Conservation (phyloP, 2,113 vertebrate species). For the Pseudopodoces humilis region DNA sequence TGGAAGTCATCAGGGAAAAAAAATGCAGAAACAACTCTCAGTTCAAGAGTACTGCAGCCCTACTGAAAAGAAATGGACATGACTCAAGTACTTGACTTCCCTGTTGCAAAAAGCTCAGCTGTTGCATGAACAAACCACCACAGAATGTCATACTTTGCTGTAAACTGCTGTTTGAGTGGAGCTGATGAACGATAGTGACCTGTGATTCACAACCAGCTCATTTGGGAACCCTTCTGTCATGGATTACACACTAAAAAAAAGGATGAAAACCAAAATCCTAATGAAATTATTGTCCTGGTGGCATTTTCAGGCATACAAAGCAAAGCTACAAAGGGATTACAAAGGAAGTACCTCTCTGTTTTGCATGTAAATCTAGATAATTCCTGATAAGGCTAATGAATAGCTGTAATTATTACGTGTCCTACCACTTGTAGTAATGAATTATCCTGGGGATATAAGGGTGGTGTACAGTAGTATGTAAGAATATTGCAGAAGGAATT, state of each 20-base stretch:
- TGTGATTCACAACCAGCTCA: neutral
- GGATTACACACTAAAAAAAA: neutral
- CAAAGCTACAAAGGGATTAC: neutral
- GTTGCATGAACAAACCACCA: neutral
- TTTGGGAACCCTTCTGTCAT: neutral
- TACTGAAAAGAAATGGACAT: neutral
- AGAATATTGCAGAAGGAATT: neutral
- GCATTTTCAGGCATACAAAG: neutral
- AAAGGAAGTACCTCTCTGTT: neutral
- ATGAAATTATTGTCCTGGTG: neutral
- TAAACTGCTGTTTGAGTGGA: neutral
- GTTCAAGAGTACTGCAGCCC: neutral
- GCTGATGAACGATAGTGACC: rapidly evolving
- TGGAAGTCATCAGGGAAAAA: neutral
- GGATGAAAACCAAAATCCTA: neutral
- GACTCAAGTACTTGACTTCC: neutral
- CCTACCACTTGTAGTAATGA: neutral
- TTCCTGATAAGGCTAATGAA: neutral
- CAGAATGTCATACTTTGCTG: neutral
- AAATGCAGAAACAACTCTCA: neutral
- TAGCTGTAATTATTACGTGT: neutral
- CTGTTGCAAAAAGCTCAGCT: neutral
- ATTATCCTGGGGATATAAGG: neutral
- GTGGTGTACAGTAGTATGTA: neutral
- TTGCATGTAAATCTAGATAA: neutral